Conservation (phyloP, 2,113 vertebrate species). For the Pogonocichla stellata region DNA sequence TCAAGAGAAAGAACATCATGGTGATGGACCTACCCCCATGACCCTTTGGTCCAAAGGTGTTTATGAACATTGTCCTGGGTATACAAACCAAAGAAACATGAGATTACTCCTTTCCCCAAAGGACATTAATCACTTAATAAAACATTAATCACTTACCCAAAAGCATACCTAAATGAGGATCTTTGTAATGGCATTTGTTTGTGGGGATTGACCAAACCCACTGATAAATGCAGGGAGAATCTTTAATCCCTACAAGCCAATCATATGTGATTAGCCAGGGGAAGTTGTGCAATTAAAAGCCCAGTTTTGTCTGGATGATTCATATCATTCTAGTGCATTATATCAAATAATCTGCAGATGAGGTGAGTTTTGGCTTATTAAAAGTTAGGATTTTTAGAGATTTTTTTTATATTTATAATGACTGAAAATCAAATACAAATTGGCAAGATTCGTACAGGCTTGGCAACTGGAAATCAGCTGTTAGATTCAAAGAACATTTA, state of each 20-base stretch:
- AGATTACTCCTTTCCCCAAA: background rate
- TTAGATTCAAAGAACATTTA: background rate
- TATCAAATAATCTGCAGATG: background rate
- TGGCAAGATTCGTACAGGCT: background rate
- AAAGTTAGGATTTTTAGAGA: background rate
- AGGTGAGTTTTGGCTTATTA: background rate
- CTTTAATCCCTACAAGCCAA: background rate
- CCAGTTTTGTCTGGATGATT: background rate
- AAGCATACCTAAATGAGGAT: background rate
- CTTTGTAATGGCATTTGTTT: background rate
- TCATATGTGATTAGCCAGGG: background rate
- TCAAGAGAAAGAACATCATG: background rate
- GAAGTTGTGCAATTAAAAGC: background rate
- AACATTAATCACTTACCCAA: background rate
- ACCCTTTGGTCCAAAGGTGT: background rate
- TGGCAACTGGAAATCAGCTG: conserved; percentile 22
- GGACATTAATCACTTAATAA: background rate
- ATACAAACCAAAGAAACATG: background rate
- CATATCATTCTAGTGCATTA: background rate
- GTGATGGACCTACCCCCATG: background rate
- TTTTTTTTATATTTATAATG: background rate
- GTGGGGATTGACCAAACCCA: background rate
- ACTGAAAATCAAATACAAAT: background rate
- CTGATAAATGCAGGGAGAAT: background rate
- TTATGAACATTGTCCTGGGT: background rate